phyloP scores from a whole-genome alignment of 1,140 invertebrate genomes.

The Conus betulinus region DNA sequence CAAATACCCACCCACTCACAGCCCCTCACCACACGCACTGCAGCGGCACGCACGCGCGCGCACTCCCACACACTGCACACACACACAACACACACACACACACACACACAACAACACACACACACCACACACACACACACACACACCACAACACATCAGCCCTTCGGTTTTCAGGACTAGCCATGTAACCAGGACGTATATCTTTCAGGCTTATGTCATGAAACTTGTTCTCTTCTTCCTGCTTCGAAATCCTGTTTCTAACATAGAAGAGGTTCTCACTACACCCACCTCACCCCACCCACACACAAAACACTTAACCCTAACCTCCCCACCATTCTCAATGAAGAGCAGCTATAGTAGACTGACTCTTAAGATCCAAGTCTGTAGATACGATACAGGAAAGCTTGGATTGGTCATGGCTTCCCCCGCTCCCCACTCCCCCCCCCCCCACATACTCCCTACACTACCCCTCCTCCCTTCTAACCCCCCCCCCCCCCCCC shows the following conservation, averaged over 20 bases:
- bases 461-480: no score
- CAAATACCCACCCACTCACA: no score
- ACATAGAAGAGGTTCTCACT: background rate
- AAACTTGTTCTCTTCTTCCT: background rate
- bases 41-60: background rate
- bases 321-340: background rate
- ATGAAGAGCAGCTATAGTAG: background rate
- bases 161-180: background rate
- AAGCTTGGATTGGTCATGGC: no score
- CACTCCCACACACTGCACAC: background rate
- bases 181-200: background rate
- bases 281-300: no score
- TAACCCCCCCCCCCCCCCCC: no score
- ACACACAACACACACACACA: background rate
- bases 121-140: constrained; percentile 6
- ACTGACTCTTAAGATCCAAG: background rate
- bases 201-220: background rate
- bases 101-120: background rate
- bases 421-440: no score
- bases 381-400: no score
- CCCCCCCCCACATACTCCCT: no score
- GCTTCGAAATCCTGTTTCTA: background rate
- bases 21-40: background rate
- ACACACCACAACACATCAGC: background rate
- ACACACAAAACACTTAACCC: background rate